Percentiles rank a stretch among this genome's conserved stretches.
phyloP scores from a whole-genome alignment of 2,113 vertebrate genomes.

The Noturus placidus region DNA sequence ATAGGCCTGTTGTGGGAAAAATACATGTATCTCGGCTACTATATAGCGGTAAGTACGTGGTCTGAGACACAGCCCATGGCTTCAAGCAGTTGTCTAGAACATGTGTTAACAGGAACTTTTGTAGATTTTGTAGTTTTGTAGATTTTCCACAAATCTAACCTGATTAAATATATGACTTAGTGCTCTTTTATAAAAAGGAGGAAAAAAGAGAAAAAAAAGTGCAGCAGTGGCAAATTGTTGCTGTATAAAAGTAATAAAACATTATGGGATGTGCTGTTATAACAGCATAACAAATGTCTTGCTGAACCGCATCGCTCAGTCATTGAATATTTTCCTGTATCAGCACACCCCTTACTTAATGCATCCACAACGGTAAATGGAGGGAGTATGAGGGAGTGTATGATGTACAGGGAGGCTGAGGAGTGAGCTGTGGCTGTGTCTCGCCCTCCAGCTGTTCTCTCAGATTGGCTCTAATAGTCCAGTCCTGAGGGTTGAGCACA shows the following conservation, averaged over 20 bases:
- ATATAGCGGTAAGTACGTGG: too few species aligned
- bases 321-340: neutral
- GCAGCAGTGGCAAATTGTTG: neutral
- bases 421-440: slow-evolving; percentile 28
- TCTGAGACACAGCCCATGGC: too few species aligned
- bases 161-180: neutral
- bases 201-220: neutral
- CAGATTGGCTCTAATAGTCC: slow-evolving; percentile 41
- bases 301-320: neutral
- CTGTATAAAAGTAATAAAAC: neutral
- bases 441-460: slow-evolving; percentile 35
- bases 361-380: neutral
- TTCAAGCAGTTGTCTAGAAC: too few species aligned
- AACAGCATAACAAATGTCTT: neutral
- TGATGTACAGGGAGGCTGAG: slow-evolving; percentile 2
- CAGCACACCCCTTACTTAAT: neutral
- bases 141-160: neutral
- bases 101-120: neutral
- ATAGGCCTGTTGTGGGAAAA: too few species aligned
- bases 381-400: neutral
- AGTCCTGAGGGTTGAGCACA: slow-evolving; percentile 35
- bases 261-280: neutral
- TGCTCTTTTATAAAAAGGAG: neutral
- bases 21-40: too few species aligned
- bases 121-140: neutral